Base-by-base conservation (phyloP, 2,113 vertebrate genomes). In the Cinclus mexicanus region DNA sequence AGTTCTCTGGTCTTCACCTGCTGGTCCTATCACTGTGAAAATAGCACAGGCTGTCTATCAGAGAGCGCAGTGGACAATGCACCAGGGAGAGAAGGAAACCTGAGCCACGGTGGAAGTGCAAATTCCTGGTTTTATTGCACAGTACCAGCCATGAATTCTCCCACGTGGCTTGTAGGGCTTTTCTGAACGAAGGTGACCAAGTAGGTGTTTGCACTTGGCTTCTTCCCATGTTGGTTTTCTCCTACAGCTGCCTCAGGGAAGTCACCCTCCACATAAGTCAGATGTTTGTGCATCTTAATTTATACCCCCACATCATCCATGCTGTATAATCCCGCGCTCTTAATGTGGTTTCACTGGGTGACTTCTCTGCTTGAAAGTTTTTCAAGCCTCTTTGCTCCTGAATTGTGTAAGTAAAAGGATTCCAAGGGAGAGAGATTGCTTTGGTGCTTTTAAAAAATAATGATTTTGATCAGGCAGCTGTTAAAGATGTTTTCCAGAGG, bases 401-500 rank as follows among this genome's bases (percentile, higher is more conserved):
- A 90, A 57, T 71, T 29, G 16, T 61, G 15, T 11, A 12, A 88
- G 35, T 24, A 35, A 90, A 84, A 75, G 60, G 19, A 26, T 89
- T 89, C 46, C 41, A 78, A 80, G n/a, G 44, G 24, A 64, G 35
- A 88, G 47, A 84, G 50, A 60, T 78, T 71, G n/a, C 61, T 41
- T 83, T 90, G 31, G 28, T 70, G 59, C 86, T 77, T 83, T 39
- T 50, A 53, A 78, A 75, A 77, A 87, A 89, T 24, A 3, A 77
- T 42, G 60, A 29, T 91, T 88, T 90, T 91, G 60, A 89, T 95
- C 83, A 89, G 81, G 68, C 59, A 87, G 90, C 71, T 94, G 83
- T 78, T 93, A 56, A 89, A 94, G 79, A 33, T 59, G 57, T 85
- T 90, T 97, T 97, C 59, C 59, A 94, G 86, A 91, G 61, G 49